Conservation (phyloP, 2,888 invertebrate genomes). For the Gymnocheta viridis region DNA sequence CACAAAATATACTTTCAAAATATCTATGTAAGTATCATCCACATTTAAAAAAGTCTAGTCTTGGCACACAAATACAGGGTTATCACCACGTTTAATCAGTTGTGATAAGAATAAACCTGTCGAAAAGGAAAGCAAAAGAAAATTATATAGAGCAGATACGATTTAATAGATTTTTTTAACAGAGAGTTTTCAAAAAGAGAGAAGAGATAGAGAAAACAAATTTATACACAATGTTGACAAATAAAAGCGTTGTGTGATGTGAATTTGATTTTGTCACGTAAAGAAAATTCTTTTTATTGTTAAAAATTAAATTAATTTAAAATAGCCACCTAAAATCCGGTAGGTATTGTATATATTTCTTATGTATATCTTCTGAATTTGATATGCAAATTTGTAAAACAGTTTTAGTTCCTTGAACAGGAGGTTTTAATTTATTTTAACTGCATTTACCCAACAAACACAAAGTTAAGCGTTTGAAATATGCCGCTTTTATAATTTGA, state of each 20-base stretch:
- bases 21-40: too few relatives aligned
- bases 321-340: slow-evolving; percentile 26
- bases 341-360: neutral
- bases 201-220: neutral
- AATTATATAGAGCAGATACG: neutral
- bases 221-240: slow-evolving; percentile 25
- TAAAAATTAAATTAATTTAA: slow-evolving; percentile 5
- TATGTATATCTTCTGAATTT: neutral
- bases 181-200: neutral
- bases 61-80: neutral
- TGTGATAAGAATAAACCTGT: slow-evolving; percentile 34
- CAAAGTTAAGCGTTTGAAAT: too few relatives aligned
- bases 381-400: neutral
- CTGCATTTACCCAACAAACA: neutral
- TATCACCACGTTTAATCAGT: slow-evolving; percentile 15
- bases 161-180: neutral
- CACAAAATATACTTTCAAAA: neutral
- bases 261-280: slow-evolving; percentile 29
- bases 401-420: neutral
- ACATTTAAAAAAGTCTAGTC: neutral
- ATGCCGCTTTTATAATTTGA: too few relatives aligned
- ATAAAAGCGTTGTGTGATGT: slow-evolving; percentile 26
- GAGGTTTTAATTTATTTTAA: neutral
- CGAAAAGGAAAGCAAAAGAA: neutral
- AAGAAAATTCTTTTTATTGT: slow-evolving; percentile 12